Percentiles rank a stretch among this genome's conserved stretches.
phyloP scores from a whole-genome alignment of 2,113 vertebrate species.

The Misgurnus mizolepis region DNA sequence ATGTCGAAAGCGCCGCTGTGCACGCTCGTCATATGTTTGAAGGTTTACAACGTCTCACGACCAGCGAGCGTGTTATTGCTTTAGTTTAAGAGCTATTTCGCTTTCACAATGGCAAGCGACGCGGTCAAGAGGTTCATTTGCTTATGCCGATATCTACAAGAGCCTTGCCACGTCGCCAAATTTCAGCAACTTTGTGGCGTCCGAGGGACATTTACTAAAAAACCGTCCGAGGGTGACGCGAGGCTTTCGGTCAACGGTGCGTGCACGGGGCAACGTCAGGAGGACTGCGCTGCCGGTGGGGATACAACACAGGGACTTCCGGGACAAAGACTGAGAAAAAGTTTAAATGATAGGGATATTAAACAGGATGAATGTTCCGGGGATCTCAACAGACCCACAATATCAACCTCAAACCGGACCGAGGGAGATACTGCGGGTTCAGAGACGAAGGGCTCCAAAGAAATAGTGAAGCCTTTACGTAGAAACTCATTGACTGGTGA shows the following conservation, averaged over 20 bases:
- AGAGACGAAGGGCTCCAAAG: conserved; percentile 1
- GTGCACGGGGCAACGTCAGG: conserved; percentile 18
- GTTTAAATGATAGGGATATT: conserved; percentile 23
- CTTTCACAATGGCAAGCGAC: conserved; percentile 62
- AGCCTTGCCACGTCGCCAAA: conserved; percentile 85
- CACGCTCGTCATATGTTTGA: neutral
- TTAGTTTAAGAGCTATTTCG: neutral
- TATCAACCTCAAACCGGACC: neutral
- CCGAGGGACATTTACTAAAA: conserved; percentile 67
- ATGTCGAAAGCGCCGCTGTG: neutral
- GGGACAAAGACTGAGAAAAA: conserved; percentile 56
- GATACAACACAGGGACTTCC: conserved; percentile 11
- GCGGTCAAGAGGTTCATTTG: conserved; percentile 58
- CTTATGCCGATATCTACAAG: conserved; percentile 78
- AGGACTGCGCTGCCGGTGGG: conserved; percentile 8
- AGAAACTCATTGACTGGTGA: conserved; percentile 92
- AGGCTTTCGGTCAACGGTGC: conserved; percentile 46
- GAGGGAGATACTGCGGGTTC: neutral
- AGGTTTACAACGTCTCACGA: conserved; percentile 23
- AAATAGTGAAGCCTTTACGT: conserved; percentile 75
- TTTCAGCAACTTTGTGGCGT: conserved; percentile 93
- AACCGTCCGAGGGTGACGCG: conserved; percentile 19
- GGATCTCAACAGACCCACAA: conserved; percentile 66
- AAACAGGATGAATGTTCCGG: conserved; percentile 54
- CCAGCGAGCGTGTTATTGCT: conserved; percentile 5